A percentile compares a stretch with the other conserved stretches of the same genome.
These are phyloP conservation scores for Drosophila anceps DNA, from an alignment of 2,888 invertebrate species.

Conservation along the genomic window DNA sequence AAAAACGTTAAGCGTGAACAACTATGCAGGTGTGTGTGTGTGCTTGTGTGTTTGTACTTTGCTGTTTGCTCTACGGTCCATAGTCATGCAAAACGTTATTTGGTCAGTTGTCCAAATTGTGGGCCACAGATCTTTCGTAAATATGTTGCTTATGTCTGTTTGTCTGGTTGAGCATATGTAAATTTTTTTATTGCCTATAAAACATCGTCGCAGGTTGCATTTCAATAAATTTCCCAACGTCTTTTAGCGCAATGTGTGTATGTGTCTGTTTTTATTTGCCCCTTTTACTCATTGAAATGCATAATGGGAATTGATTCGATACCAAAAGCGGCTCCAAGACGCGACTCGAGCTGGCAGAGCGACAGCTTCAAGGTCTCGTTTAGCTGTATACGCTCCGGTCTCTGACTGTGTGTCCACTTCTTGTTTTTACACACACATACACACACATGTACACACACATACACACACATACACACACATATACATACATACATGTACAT, in stretches of 20 bases:
- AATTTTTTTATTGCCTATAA: constrained; percentile 62
- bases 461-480: constrained; percentile 20
- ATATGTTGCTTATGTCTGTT: constrained; percentile 13
- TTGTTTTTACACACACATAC: constrained; percentile 59
- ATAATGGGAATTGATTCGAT: constrained; percentile 43
- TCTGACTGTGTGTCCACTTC: constrained; percentile 70
- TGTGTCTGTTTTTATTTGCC: constrained; percentile 29
- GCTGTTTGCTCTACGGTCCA: constrained; percentile 71
- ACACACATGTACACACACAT: constrained; percentile 19
- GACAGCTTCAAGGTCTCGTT: constrained; percentile 73
- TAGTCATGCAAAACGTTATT: constrained; percentile 62
- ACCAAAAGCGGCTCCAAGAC: constrained; percentile 30
- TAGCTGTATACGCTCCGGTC: constrained; percentile 45
- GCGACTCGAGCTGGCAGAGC: constrained; percentile 28
- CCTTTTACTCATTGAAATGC: constrained; percentile 55
- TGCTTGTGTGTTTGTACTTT: constrained; percentile 35
- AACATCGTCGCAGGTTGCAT: constrained; percentile 44
- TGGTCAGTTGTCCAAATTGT: constrained; percentile 62
- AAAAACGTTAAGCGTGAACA: constrained; percentile 18
- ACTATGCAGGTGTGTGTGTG: constrained; percentile 4
- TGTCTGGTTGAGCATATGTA: constrained; percentile 34
- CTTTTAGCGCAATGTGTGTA: constrained; percentile 9
- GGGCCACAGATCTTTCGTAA: constrained; percentile 44
- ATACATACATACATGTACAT: constrained; percentile 18
- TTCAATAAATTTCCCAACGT: constrained; percentile 62